Evolutionary conservation across 2,797 vertebrate species (phyloP), one percentile per base, ranked within the genome.

Genomic region (Pseudomugil gertrudae): DNA sequence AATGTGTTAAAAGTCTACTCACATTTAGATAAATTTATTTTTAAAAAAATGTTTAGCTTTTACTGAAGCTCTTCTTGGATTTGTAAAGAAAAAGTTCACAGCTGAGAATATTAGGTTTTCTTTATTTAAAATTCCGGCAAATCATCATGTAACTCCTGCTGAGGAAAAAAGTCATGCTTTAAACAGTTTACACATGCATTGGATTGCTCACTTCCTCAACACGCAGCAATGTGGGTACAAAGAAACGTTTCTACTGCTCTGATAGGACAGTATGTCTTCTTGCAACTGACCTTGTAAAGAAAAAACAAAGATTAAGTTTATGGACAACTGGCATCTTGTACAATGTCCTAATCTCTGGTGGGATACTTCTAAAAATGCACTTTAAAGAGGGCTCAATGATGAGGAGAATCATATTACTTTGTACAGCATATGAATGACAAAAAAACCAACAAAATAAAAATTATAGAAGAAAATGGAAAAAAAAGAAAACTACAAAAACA

Each of bases 281-380:
- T 40, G 9, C 45, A 48, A 2, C 43, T 24, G 17, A 38, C 15
- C 27, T 35, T 61, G 43, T 53, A 24, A 53, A 29, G 29, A 11
- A 59, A 62, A 10, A 74, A 52, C 60, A 26, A 24, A 9, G n/a
- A 30, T 9, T 50, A 21, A 26, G n/a, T 11, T 55, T n/a, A n/a
- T n/a, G 8, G 52, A 17, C 32, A 14, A 45, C 8, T 0, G 26
- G 27, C 61, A 3, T 30, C n/a, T 56, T 36, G 33, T 11, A 7
- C n/a, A 57, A 38, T 9, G 40, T 51, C 29, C 45, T 0, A 8
- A 43, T 32, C 15, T 13, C 11, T 19, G 5, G 10, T 15, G 26
- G 23, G 23, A 9, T 65, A 17, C 33, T 8, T 14, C 35, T 2
- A 40, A 19, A 27, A 27, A 5, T 11, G 4, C 15, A 10, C 5